Evolutionary conservation across 1,140 invertebrate species (phyloP).

Genomic region (Zophobas atratus): DNA sequence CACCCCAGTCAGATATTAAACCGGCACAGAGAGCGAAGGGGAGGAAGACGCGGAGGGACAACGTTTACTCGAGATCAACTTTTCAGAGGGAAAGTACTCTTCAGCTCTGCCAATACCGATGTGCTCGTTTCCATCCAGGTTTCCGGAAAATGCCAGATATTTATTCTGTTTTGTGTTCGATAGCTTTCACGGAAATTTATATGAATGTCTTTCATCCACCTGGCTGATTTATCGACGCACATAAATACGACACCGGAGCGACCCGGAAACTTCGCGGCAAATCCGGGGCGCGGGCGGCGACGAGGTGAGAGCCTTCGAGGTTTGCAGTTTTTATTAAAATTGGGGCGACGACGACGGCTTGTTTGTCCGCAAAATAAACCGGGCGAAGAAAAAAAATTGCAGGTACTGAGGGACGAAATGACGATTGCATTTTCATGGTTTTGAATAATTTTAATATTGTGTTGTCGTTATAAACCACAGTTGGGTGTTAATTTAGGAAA

Average conservation of each 20-base stretch:
- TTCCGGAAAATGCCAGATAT: conserved; percentile 47
- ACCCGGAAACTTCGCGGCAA: not conserved
- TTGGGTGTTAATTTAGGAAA: no score
- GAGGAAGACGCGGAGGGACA: conserved; percentile 50
- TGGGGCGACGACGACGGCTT: no score
- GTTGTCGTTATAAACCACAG: no score
- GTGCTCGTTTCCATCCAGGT: conserved; percentile 52
- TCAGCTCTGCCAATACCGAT: conserved; percentile 53
- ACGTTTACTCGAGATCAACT: conserved; percentile 59
- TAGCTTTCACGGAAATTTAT: conserved; percentile 56
- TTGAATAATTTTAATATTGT: no score
- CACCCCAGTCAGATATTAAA: conserved; percentile 69
- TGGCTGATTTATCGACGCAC: conserved; percentile 48
- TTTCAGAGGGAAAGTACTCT: conserved; percentile 58
- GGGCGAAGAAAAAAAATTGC: no score
- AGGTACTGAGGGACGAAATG: no score
- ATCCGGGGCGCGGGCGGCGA: no score
- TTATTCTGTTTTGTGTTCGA: conserved; percentile 57
- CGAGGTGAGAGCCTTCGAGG: not conserved
- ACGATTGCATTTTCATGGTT: no score
- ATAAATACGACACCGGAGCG: conserved; percentile 31
- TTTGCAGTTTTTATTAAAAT: not conserved
- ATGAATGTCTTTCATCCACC: conserved; percentile 56
- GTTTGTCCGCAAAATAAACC: no score
- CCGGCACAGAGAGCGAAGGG: conserved; percentile 57